These are phyloP conservation scores for Trachymyrmex cornetzi DNA, from an alignment of 1,140 invertebrate species.

Conservation along the genomic window DNA sequence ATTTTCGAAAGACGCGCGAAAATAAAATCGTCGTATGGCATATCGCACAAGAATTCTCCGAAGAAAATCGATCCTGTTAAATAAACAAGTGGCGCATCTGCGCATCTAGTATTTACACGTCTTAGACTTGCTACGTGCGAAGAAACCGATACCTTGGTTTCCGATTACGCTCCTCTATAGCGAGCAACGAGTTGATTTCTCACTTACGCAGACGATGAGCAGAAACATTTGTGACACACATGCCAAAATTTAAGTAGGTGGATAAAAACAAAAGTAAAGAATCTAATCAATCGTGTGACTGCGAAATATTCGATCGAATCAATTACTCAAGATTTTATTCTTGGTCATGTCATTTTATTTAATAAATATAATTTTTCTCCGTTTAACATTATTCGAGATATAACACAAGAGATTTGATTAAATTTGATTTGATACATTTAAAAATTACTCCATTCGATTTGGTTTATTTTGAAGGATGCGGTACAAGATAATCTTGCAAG, in stretches of 20 bases:
- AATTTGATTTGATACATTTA: background rate
- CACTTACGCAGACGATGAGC: constrained; percentile 15
- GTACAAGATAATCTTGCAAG: background rate
- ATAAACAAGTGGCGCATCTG: constrained; percentile 63
- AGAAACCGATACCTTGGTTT: constrained; percentile 42
- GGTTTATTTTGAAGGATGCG: background rate
- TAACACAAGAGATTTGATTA: background rate
- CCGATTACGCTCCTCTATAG: constrained; percentile 42
- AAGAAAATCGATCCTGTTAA: constrained; percentile 21
- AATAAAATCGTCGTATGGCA: background rate
- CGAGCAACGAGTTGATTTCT: constrained; percentile 23
- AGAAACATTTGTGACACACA: constrained; percentile 3
- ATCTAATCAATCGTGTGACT: background rate
- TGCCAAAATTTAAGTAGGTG: constrained; percentile 18
- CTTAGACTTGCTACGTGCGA: constrained; percentile 16
- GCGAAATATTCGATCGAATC: background rate
- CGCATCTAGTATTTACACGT: constrained; percentile 56
- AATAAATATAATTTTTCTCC: background rate
- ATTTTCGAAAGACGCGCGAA: constrained; percentile 1
- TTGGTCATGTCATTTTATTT: background rate
- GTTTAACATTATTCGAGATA: background rate
- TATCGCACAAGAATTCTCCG: constrained; percentile 8
- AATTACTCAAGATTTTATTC: background rate
- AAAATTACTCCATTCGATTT: background rate
- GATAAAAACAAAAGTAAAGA: background rate